Conservation (phyloP, 2,113 vertebrate species). For the Leuciscus idus region DNA sequence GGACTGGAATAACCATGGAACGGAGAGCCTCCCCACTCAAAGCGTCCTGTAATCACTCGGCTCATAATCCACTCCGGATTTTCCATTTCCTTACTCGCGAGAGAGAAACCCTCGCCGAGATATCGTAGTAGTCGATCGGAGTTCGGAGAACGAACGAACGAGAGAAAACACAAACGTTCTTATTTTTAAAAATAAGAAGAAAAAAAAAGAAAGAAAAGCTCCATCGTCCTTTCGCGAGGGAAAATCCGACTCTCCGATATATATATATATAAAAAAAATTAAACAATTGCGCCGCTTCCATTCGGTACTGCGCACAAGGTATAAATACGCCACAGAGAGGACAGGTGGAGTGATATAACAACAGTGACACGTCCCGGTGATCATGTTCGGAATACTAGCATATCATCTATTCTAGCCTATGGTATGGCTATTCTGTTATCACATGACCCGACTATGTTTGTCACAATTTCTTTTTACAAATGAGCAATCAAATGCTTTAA, state of each 20-base stretch:
- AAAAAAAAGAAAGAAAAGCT: too few relatives aligned
- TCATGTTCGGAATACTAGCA: too few relatives aligned
- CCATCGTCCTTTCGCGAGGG: too few relatives aligned
- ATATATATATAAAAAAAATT: too few relatives aligned
- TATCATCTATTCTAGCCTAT: too few relatives aligned
- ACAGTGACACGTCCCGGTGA: too few relatives aligned
- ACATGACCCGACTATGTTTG: too few relatives aligned
- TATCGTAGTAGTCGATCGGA: not conserved
- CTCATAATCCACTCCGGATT: not conserved
- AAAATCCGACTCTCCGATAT: too few relatives aligned
- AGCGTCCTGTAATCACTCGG: not conserved
- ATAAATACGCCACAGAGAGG: not conserved
- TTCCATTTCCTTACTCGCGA: not conserved
- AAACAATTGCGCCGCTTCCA: not conserved
- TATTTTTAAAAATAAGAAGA: too few relatives aligned
- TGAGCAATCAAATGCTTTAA: not conserved
- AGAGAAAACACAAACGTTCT: not conserved
- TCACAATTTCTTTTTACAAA: not conserved
- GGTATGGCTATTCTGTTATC: too few relatives aligned
- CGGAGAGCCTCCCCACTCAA: not conserved
- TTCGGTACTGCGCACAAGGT: not conserved
- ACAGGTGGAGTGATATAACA: too few relatives aligned
- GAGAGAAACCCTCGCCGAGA: not conserved
- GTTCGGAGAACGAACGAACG: not conserved
- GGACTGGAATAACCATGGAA: not conserved